Base-by-base conservation (phyloP, 2,888 invertebrate genomes). In the Napeogenes inachia region DNA sequence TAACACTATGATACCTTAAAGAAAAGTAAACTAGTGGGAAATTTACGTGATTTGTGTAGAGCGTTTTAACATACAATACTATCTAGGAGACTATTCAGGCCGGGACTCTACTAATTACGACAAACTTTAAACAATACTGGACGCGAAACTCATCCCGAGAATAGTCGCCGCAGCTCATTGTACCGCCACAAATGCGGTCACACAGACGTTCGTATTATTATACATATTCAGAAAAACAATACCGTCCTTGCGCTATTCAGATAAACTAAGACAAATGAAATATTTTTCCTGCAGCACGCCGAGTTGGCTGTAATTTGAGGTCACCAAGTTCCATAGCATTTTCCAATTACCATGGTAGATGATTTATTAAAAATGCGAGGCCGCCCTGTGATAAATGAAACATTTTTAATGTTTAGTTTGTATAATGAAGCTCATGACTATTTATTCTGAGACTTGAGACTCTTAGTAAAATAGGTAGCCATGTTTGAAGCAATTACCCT, bases 111-210 rank as follows among this genome's bases (percentile, higher is more conserved):
- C 88, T 89, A 89, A 89, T 89, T 89, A 89, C 87, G 84, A 86
- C 88, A 85, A 89, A 89, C 87, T 89, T 89, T 87, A 85, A 89
- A 89, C 89, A 89, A 89, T 89, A 87, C 87, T 88, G 87, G 88
- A 88, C 87, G 81, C 81, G 79, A 87, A 89, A 87, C 87, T 89
- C 87, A 86, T 87, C 85, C 85, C 81, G 80, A 81, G 87, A 82
- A 85, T 82, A 84, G 85, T 83, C 83, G 78, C 81, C 79, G 79
- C 77, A 78, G 82, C 77, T 86, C 85, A 89, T 89, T 89, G 89
- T 89, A 79, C 77, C 72, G 73, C 81, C 80, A 79, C 84, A 83
- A 89, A 88, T 85, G 88, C 89, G 88, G 88, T 85, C 88, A 85
- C 85, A 85, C 82, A 80, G 82, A 84, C 84, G 76, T 77, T 79